Evolutionary conservation across 1,140 invertebrate genomes (phyloP), one percentile per base, ranked within the genome.

Genomic region (Vanessa tameamea): DNA sequence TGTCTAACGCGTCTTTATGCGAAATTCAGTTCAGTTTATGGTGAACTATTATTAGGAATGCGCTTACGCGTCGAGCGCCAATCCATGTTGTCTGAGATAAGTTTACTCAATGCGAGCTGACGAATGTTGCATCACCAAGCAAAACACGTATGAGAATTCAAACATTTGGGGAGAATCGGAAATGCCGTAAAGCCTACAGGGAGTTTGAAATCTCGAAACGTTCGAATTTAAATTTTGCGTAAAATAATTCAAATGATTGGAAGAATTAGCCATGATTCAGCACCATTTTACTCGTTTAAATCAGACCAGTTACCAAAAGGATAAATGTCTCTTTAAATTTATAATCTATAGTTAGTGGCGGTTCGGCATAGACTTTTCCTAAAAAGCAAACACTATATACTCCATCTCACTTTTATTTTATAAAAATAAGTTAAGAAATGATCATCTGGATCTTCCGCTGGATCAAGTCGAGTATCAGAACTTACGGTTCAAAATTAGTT

Each of bases 381-480:
- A 43, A 9, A 6, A 43, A 43, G 8, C 37, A 1, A 43, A 43
- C 6, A 6, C 6, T 43, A 43, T 9, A 11, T 43, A 9, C 9
- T 43, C 37, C 9, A 9, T 9, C 8, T 11, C 6, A 9, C 0
- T 16, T 6, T 16, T 16, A n/a, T 53, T 23, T 5, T 4, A 26
- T 26, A 23, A 26, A 59, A 59, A 59, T 59, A 59, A 26, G 55
- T n/a, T n/a, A 16, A 9, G 51, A n/a, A 59, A 13, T 13, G 9
- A 26, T 26, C 9, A 26, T 26, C 55, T 59, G 20, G 55, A 59
- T 26, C 11, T 59, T 59, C 23, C 43, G 23, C 15, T 61, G 16
- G 16, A 64, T 16, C 23, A 69, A 57, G 48, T 69, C 37, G 57
- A 55, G 48, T 57, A 57, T 69, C 37, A 69, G 57, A 69, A 69